A percentile compares a stretch with the other conserved stretches of the same genome.
These are phyloP conservation scores for Drosophila tani DNA, from an alignment of 1,140 invertebrate genomes.

Conservation along the genomic window DNA sequence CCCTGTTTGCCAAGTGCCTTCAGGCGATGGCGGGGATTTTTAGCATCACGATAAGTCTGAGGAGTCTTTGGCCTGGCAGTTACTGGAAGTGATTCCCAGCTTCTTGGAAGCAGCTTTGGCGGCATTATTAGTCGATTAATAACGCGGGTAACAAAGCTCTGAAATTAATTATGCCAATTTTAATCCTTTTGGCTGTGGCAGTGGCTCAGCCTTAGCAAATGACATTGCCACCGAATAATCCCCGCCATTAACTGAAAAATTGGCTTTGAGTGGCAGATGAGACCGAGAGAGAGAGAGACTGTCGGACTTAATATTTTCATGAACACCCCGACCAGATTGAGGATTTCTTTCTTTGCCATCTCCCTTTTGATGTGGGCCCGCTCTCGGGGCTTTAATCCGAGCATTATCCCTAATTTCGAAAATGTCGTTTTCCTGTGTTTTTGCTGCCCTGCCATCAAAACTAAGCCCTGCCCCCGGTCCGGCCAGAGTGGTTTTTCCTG, in stretches of 20 bases:
- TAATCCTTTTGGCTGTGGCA: slow-evolving; percentile 65
- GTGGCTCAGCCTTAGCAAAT: slow-evolving; percentile 59
- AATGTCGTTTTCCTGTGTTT: slow-evolving; percentile 56
- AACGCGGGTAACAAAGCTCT: slow-evolving; percentile 44
- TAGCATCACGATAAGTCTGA: slow-evolving; percentile 22
- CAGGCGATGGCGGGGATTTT: slow-evolving; percentile 8
- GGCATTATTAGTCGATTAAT: slow-evolving; percentile 61
- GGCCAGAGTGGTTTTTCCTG: slow-evolving; percentile 9
- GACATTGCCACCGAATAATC: slow-evolving; percentile 65
- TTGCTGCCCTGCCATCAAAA: slow-evolving; percentile 44
- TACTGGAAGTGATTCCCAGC: slow-evolving; percentile 6
- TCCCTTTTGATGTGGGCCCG: slow-evolving; percentile 26
- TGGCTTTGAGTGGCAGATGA: slow-evolving; percentile 38
- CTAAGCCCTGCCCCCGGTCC: slow-evolving; percentile 40
- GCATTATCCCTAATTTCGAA: slow-evolving; percentile 62
- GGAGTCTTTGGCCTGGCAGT: not conserved
- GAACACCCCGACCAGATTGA: slow-evolving; percentile 32
- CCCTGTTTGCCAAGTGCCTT: slow-evolving; percentile 16
- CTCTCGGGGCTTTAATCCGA: slow-evolving; percentile 14
- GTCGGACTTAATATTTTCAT: slow-evolving; percentile 30
- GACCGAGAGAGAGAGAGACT: slow-evolving; percentile 3
- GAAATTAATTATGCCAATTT: slow-evolving; percentile 76
- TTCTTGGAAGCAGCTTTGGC: not conserved
- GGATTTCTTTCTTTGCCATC: slow-evolving; percentile 4
- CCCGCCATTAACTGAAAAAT: slow-evolving; percentile 58